Evolutionary conservation across 2,113 vertebrate genomes (phyloP).

Genomic region (Tragelaphus strepsiceros): DNA sequence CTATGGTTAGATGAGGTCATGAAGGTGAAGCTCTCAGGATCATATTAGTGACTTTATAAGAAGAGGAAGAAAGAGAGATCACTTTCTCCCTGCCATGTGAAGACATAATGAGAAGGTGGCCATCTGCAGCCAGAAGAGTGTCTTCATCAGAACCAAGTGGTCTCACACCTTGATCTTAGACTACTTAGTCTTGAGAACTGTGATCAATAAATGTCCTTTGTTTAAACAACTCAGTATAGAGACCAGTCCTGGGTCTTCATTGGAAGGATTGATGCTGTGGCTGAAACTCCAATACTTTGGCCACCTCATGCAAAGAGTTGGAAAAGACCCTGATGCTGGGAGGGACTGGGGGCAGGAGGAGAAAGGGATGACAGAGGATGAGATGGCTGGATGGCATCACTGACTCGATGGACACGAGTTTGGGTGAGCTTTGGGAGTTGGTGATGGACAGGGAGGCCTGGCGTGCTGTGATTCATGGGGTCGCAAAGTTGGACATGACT

Average conservation of each 20-base stretch:
- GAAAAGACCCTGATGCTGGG: too few species aligned
- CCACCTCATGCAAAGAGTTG: too few species aligned
- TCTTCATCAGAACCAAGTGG: not conserved
- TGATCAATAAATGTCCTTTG: not conserved
- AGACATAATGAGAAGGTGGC: not conserved
- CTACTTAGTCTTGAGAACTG: not conserved
- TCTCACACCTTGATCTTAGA: not conserved
- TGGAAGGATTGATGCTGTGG: too few species aligned
- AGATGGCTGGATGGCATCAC: too few species aligned
- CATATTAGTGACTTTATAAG: not conserved
- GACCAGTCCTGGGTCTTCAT: too few species aligned
- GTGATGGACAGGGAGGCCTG: too few species aligned
- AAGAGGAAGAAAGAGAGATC: not conserved
- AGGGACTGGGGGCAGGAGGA: too few species aligned
- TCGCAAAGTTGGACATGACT: fast-evolving
- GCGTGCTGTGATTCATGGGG: too few species aligned
- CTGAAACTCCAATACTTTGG: too few species aligned
- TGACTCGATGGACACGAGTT: too few species aligned
- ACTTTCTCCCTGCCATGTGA: not conserved
- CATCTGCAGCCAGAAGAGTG: not conserved
- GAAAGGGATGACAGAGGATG: too few species aligned
- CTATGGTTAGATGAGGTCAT: not conserved
- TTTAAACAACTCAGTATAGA: not conserved
- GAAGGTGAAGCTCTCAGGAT: not conserved
- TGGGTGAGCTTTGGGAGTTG: too few species aligned